Conservation (phyloP, 1,140 invertebrate genomes). For the Caerostris extrusa region DNA sequence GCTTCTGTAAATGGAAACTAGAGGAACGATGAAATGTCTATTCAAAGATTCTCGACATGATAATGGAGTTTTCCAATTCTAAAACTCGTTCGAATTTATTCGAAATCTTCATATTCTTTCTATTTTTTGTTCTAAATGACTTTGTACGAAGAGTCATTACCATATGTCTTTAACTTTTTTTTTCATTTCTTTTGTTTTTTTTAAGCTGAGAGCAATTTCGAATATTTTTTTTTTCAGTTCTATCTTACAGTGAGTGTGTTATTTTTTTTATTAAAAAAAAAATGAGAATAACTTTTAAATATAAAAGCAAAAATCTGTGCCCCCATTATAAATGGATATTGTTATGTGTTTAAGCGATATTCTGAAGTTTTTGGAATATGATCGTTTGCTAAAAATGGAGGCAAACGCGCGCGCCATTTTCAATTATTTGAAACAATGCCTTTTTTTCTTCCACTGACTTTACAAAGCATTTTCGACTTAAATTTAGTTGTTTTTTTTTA, state of each 20-base stretch:
- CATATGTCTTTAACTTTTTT: conserved; percentile 56
- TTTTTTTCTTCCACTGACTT: not conserved
- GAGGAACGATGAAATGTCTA: not conserved
- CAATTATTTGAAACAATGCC: conserved; percentile 52
- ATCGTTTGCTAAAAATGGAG: not conserved
- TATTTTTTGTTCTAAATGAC: conserved; percentile 56
- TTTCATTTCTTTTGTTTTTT: conserved; percentile 33
- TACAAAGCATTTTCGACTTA: conserved; percentile 4
- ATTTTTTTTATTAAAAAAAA: not conserved
- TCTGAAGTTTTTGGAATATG: conserved; percentile 27
- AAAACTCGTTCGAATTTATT: conserved; percentile 19
- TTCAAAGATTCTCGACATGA: not conserved
- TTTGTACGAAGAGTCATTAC: conserved; percentile 60
- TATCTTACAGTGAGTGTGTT: not conserved
- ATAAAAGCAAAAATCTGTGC: not conserved
- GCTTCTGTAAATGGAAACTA: not conserved
- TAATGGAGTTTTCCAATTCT: conserved; percentile 61
- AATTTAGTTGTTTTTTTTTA: not conserved
- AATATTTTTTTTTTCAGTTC: not conserved
- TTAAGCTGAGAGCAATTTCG: conserved; percentile 29
- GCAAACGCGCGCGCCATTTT: not conserved
- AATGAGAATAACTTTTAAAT: not conserved
- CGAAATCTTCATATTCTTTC: conserved; percentile 42
- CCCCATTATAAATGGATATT: conserved; percentile 54
- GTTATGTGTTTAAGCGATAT: conserved; percentile 51